phyloP scores from a whole-genome alignment of 2,888 invertebrate species.

The Xestoiulus laeticollis region DNA sequence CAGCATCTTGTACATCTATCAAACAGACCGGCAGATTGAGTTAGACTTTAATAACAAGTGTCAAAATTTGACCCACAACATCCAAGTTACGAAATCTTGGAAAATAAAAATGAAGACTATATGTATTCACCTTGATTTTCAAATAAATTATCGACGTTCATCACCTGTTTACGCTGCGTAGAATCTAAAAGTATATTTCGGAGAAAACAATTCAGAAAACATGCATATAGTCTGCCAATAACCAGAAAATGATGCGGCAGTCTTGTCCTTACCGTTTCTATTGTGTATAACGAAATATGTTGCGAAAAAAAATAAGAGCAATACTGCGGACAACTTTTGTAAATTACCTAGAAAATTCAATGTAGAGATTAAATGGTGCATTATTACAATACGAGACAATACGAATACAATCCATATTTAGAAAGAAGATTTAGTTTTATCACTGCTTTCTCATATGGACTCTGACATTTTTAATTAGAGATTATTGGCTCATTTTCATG shows the following conservation, averaged over 20 bases:
- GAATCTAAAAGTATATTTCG: background rate
- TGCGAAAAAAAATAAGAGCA: background rate
- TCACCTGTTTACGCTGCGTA: constrained; percentile 14
- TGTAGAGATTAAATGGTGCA: background rate
- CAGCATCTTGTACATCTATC: background rate
- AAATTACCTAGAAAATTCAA: background rate
- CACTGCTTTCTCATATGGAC: no score
- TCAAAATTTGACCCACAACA: background rate
- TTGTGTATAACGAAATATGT: background rate
- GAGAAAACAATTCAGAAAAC: background rate
- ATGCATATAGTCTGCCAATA: background rate
- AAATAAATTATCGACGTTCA: constrained; percentile 42
- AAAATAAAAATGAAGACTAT: background rate
- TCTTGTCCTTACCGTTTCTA: background rate
- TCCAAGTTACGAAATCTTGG: background rate
- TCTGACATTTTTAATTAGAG: no score
- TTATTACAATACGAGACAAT: background rate
- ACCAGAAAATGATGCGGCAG: background rate
- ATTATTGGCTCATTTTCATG: no score
- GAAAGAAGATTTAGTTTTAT: no score
- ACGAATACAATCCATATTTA: no score
- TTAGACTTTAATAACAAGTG: background rate
- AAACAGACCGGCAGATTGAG: background rate
- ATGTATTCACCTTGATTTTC: background rate
- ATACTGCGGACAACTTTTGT: background rate